These are phyloP conservation scores for Lasioglossum morio DNA, from an alignment of 2,888 invertebrate species.

Conservation along the genomic window DNA sequence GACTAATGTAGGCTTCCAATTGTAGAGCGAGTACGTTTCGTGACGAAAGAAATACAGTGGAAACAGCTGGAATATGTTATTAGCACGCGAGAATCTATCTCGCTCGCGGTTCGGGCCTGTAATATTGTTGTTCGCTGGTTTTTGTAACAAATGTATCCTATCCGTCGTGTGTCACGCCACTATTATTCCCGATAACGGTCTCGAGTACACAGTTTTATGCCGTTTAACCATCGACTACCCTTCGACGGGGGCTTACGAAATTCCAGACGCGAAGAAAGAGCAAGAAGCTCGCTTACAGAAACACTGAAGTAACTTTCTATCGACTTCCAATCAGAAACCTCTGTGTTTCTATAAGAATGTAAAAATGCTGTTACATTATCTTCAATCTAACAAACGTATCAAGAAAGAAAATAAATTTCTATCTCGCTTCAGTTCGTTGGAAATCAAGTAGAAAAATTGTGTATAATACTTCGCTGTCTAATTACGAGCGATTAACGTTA, in stretches of 20 bases:
- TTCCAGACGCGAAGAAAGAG: background rate
- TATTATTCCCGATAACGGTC: background rate
- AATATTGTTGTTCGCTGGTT: background rate
- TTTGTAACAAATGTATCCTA: background rate
- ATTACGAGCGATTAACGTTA: background rate
- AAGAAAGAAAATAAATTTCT: too few relatives aligned
- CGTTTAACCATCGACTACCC: background rate
- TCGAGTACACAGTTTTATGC: background rate
- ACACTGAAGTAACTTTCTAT: too few relatives aligned
- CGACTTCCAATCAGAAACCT: too few relatives aligned
- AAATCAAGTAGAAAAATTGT: too few relatives aligned
- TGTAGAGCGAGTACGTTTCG: background rate
- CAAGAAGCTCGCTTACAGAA: too few relatives aligned
- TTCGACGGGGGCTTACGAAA: too few relatives aligned
- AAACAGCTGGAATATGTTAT: background rate
- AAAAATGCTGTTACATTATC: too few relatives aligned
- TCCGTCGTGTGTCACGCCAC: background rate
- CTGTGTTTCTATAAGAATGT: too few relatives aligned
- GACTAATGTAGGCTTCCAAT: background rate
- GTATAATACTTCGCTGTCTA: too few relatives aligned
- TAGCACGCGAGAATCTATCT: background rate
- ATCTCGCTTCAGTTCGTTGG: too few relatives aligned
- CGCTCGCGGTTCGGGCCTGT: background rate
- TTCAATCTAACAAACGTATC: too few relatives aligned
- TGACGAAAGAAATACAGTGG: background rate